Evolutionary conservation across 2,113 vertebrate species (phyloP), one percentile per base, ranked within the genome.

Genomic region (Scalopus aquaticus): DNA sequence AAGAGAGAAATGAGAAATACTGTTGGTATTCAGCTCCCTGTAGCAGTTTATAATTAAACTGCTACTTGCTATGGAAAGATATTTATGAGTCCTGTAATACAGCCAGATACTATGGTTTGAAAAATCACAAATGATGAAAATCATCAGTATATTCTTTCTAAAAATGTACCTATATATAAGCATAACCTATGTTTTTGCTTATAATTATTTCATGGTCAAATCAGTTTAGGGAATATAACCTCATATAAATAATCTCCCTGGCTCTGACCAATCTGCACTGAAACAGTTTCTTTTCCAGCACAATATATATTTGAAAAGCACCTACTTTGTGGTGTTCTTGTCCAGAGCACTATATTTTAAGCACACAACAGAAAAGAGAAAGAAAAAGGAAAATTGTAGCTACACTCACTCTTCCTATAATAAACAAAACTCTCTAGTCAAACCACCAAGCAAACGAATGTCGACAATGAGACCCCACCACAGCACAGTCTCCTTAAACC

Each of bases 101-200:
- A 56, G 54, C 54, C 54, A 22, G 54, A 56, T 56, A 5, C 54
- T 82, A 42, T 17, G 37, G 4, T 82, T 70, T 80, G 72, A 54
- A 86, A 95, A 84, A 80, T 81, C 20, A 91, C 37, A 83, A 94
- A 74, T 74, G 35, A n/a, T 56, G 69, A 72, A 54, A 35, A 88
- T 37, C n/a, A 92, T 76, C 24, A 67, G 24, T 35, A 77, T 67
- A 46, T 89, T 72, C 72, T 20, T 69, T 54, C n/a, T 12, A 70
- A 30, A 24, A 15, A 9, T 9, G 22, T n/a, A 37, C 62, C 26
- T n/a, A 69, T 44, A 54, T 76, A 73, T 67, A 90, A 81, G 76
- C 22, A 91, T 22, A 84, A 72, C 15, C 28, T 74, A 81, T 19
- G 3, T 86, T 49, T 74, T 72, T 95, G n/a, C 64, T 65, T 93